phyloP scores from a whole-genome alignment of 2,888 invertebrate species.

The Trichacis sp. region DNA sequence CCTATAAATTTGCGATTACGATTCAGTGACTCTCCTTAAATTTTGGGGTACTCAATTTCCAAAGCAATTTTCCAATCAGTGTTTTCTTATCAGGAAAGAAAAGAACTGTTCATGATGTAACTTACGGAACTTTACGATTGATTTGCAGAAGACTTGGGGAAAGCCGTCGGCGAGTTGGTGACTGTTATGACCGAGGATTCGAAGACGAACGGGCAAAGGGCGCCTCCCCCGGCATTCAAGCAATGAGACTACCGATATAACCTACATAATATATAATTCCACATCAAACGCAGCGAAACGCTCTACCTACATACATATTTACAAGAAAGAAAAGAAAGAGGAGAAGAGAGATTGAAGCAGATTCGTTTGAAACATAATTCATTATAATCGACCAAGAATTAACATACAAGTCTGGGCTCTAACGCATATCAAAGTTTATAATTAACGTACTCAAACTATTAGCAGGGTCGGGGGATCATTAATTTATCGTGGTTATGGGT shows the following conservation, averaged over 20 bases:
- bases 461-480: constrained; percentile 53
- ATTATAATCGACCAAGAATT: constrained; percentile 58
- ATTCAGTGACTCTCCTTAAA: too few relatives aligned
- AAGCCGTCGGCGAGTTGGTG: constrained; percentile 89
- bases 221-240: constrained; percentile 64
- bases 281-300: too few relatives aligned
- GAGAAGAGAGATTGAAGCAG: constrained; percentile 7
- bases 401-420: constrained; percentile 61
- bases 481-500: constrained; percentile 61
- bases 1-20: too few relatives aligned
- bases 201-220: constrained; percentile 60
- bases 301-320: constrained; percentile 16
- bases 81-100: too few relatives aligned
- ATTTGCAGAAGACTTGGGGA: constrained; percentile 82
- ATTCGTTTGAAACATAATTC: constrained; percentile 37
- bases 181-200: constrained; percentile 88
- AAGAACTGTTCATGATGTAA: too few relatives aligned
- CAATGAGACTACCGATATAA: constrained; percentile 48
- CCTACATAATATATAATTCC: too few relatives aligned
- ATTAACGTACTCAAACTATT: constrained; percentile 25
- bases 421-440: constrained; percentile 63
- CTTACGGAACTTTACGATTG: not conserved
- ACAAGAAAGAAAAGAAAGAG: constrained; percentile 4
- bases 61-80: too few relatives aligned
- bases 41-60: too few relatives aligned